phyloP scores from a whole-genome alignment of 2,888 invertebrate genomes.

The Colostygia pectinataria region DNA sequence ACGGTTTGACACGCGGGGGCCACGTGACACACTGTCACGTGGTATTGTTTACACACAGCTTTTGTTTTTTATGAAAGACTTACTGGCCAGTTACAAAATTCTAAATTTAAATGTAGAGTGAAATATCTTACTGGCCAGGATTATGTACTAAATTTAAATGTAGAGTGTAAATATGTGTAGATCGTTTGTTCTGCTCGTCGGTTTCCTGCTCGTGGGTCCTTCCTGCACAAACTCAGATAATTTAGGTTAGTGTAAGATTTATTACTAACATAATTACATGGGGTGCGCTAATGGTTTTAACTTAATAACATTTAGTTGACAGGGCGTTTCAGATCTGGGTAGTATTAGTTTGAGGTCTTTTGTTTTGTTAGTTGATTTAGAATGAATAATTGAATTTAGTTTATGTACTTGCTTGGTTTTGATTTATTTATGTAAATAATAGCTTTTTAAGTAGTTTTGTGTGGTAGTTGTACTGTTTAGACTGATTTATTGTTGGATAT shows the following conservation, averaged over 20 bases:
- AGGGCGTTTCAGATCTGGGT: slow-evolving; percentile 42
- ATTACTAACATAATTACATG: slow-evolving; percentile 59
- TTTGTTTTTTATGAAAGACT: slow-evolving; percentile 23
- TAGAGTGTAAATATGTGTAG: slow-evolving; percentile 49
- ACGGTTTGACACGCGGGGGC: slow-evolving; percentile 57
- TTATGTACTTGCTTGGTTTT: slow-evolving; percentile 13
- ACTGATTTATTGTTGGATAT: neutral
- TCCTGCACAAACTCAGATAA: slow-evolving; percentile 74
- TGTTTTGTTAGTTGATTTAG: slow-evolving; percentile 26
- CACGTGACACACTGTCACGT: slow-evolving; percentile 55
- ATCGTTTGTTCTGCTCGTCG: slow-evolving; percentile 51
- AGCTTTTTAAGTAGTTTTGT: neutral
- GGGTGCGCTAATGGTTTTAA: slow-evolving; percentile 54
- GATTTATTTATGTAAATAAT: neutral
- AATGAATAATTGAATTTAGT: slow-evolving; percentile 28
- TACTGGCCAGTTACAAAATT: slow-evolving; percentile 13
- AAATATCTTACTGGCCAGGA: no score
- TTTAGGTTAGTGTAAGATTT: slow-evolving; percentile 69
- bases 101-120: slow-evolving; percentile 34
- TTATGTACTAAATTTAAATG: slow-evolving; percentile 30
- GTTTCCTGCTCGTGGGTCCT: slow-evolving; percentile 64
- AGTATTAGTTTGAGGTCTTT: slow-evolving; percentile 28
- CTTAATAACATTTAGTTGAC: slow-evolving; percentile 49
- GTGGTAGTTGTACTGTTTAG: neutral
- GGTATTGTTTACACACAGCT: slow-evolving; percentile 35